Evolutionary conservation across 2,888 invertebrate genomes (phyloP).

Genomic region (Itoplectis maculator): DNA sequence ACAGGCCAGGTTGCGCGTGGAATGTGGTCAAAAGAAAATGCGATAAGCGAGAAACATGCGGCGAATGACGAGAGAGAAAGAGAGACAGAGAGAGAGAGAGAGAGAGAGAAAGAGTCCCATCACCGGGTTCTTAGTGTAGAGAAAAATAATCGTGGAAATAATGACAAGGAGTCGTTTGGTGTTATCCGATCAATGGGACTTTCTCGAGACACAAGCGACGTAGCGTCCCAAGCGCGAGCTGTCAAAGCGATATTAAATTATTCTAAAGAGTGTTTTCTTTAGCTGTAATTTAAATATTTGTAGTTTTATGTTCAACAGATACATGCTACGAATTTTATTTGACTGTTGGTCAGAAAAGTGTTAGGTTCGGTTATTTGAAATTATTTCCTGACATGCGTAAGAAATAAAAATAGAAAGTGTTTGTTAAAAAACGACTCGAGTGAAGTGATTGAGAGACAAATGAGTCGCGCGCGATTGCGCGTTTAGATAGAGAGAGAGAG

Average conservation of each 20-base stretch:
- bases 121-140: background rate
- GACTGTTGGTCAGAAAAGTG: too few species aligned
- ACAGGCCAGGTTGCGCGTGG: background rate
- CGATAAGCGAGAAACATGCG: constrained; percentile 45
- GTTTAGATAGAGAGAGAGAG: constrained; percentile 46
- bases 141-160: too few species aligned
- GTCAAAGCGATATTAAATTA: constrained; percentile 36
- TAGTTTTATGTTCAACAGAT: too few species aligned
- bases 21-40: background rate
- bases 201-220: constrained; percentile 33
- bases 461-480: constrained; percentile 42
- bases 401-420: constrained; percentile 11
- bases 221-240: constrained; percentile 47
- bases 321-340: too few species aligned
- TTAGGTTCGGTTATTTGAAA: too few species aligned
- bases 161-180: background rate
- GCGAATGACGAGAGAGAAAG: too few species aligned
- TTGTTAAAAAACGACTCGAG: constrained; percentile 8
- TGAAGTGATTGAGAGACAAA: constrained; percentile 2
- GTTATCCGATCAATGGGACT: background rate
- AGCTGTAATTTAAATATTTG: background rate
- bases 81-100: background rate
- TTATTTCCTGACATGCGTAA: background rate
- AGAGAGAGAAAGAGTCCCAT: background rate
- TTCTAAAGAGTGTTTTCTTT: background rate